Conservation (phyloP, 2,113 vertebrate genomes). For the Irena cyanogastra region DNA sequence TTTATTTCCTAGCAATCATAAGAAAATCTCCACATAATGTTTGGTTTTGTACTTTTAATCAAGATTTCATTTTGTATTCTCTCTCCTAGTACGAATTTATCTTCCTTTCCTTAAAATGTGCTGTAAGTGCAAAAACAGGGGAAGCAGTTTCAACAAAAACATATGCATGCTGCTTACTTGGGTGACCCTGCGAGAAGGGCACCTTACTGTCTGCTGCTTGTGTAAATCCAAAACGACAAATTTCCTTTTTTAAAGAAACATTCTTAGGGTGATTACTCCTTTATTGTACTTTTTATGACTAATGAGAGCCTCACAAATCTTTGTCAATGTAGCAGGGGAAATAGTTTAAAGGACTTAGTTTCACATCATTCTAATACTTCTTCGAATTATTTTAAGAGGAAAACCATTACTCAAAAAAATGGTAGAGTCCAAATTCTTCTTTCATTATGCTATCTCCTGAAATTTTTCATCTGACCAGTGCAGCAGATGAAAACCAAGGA, state of each 20-base stretch:
- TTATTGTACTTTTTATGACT: not conserved
- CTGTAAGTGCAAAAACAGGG: not conserved
- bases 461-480: not conserved
- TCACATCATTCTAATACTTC: not conserved
- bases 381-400: not conserved
- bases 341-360: not conserved
- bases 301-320: not conserved
- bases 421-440: not conserved
- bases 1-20: not conserved
- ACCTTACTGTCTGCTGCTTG: not conserved
- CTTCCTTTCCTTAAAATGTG: not conserved
- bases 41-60: not conserved
- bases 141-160: not conserved
- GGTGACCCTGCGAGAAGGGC: not conserved
- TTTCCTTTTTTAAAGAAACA: not conserved
- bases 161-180: not conserved
- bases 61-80: not conserved
- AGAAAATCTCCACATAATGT: not conserved
- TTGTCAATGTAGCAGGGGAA: not conserved
- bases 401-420: not conserved
- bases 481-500: not conserved
- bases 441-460: not conserved
- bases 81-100: not conserved
- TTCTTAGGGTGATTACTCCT: not conserved
- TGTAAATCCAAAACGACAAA: not conserved